Percentiles rank a stretch among this genome's conserved stretches.
Conservation (phyloP, 2,113 vertebrate species). For the Corvus cornix region DNA sequence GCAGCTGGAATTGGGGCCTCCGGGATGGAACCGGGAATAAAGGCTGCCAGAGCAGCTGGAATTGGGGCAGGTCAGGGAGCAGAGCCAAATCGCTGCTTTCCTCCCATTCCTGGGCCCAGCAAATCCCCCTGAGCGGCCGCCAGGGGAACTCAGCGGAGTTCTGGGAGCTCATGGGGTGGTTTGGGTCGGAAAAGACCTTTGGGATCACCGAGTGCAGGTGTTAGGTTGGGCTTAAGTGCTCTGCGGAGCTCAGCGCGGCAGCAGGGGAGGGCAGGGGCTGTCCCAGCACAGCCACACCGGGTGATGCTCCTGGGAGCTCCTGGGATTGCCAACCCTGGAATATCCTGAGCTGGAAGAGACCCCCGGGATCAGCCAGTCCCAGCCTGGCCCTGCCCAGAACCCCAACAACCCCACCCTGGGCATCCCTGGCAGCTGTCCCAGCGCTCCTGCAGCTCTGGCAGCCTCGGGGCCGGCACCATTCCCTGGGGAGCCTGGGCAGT, state of each 20-base stretch:
- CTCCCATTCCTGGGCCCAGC: neutral
- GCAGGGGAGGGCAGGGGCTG: neutral
- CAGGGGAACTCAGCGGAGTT: neutral
- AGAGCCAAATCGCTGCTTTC: neutral
- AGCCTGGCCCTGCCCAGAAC: neutral
- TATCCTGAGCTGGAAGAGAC: neutral
- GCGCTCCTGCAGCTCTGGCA: neutral
- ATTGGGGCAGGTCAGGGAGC: neutral
- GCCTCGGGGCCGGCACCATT: neutral
- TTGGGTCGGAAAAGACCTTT: neutral
- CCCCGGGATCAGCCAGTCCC: neutral
- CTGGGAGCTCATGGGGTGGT: neutral
- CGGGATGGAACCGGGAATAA: neutral
- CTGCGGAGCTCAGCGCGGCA: neutral
- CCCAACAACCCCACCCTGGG: neutral
- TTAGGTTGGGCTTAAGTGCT: accelerated
- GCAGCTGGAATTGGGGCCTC: no score
- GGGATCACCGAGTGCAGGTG: neutral
- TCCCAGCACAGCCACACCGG: neutral
- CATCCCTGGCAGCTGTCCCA: neutral
- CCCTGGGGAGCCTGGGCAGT: no score
- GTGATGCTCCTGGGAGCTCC: neutral
- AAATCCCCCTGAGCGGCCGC: neutral
- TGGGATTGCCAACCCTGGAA: neutral
- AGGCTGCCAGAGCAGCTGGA: neutral